These are phyloP conservation scores for Slavum lentiscoides DNA, from an alignment of 2,888 invertebrate species.

Conservation along the genomic window DNA sequence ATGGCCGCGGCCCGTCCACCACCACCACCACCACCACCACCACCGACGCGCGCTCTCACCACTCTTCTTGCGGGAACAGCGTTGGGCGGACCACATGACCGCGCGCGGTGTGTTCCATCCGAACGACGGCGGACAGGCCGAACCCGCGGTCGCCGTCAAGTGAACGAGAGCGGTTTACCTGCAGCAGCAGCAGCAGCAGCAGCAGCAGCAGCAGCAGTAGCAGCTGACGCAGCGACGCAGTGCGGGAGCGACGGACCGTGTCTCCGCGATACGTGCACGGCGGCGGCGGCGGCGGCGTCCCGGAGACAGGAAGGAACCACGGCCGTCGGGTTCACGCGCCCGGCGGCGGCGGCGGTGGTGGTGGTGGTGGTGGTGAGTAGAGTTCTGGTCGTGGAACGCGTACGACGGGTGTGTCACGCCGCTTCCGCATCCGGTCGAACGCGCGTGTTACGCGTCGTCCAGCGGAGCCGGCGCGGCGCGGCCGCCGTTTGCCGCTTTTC, in stretches of 20 bases:
- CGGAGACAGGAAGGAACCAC: slow-evolving; percentile 43
- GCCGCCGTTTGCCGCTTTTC: too few species aligned
- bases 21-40: too few species aligned
- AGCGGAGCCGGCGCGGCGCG: not conserved
- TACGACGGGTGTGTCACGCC: slow-evolving; percentile 1
- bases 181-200: not conserved
- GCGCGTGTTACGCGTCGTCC: not conserved
- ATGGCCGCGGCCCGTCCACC: too few species aligned
- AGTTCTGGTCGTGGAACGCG: not conserved
- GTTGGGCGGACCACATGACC: too few species aligned
- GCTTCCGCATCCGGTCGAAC: slow-evolving; percentile 40
- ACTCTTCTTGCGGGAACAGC: too few species aligned
- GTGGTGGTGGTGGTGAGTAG: not conserved
- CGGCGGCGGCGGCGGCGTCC: not conserved
- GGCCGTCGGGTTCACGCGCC: slow-evolving; percentile 12
- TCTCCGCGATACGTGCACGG: slow-evolving; percentile 11
- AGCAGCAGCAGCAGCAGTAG: not conserved
- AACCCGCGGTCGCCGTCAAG: not conserved
- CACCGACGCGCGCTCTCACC: too few species aligned
- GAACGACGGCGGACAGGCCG: too few species aligned
- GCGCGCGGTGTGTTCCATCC: too few species aligned
- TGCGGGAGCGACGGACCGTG: slow-evolving; percentile 15
- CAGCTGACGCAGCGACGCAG: not conserved
- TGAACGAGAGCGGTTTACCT: not conserved
- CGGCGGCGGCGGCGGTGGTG: not conserved